phyloP scores from a whole-genome alignment of 2,797 vertebrate species.

The Enteromius mattozi region DNA sequence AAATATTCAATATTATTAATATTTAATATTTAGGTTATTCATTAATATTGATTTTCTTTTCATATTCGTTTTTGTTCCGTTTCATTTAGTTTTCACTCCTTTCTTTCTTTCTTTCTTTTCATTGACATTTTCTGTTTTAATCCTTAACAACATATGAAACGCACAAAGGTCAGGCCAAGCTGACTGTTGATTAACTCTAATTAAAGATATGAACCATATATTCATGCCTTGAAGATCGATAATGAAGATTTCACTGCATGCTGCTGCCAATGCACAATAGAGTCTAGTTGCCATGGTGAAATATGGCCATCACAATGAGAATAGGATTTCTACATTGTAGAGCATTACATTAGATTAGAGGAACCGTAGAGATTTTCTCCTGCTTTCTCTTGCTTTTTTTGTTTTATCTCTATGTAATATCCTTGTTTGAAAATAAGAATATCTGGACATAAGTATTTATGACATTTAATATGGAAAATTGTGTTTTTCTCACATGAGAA shows the following conservation, averaged over 20 bases:
- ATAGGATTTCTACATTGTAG: slow-evolving; percentile 18
- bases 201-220: slow-evolving; percentile 4
- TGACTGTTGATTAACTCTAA: background rate
- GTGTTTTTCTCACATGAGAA: background rate
- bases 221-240: slow-evolving; percentile 19
- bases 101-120: too few relatives aligned
- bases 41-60: background rate
- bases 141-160: background rate
- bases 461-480: background rate
- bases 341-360: slow-evolving; percentile 19
- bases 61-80: background rate
- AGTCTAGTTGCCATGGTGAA: slow-evolving; percentile 52
- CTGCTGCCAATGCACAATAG: slow-evolving; percentile 17
- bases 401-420: slow-evolving; percentile 12
- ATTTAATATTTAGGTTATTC: background rate
- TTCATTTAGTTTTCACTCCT: too few relatives aligned
- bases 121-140: background rate
- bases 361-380: background rate
- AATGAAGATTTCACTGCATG: slow-evolving; percentile 41
- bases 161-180: background rate
- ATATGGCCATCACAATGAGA: slow-evolving; percentile 33
- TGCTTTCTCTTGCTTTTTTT: background rate
- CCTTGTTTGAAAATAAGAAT: background rate
- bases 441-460: slow-evolving; percentile 1
- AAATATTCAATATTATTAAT: too few relatives aligned